Evolutionary conservation across 2,797 vertebrate genomes (phyloP), one percentile per base, ranked within the genome.

Genomic region (Ciconia nigra): DNA sequence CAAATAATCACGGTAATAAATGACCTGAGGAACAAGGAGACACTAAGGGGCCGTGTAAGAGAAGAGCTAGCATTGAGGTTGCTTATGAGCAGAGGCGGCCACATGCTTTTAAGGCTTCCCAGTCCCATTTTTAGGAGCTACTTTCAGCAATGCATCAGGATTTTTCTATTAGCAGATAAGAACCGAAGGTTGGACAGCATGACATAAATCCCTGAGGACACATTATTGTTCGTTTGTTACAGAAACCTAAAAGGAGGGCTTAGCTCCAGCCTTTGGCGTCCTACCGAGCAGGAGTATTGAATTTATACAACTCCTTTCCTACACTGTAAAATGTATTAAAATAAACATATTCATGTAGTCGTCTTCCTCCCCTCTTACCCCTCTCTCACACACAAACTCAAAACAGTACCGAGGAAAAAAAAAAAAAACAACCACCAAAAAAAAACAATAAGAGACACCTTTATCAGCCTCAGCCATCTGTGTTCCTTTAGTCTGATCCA

Each of bases 401-500:
- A 87, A 91, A 95, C 77, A 96, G 57, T 25, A 55, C 81, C 7
- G 26, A 96, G 78, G 31, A 92, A 65, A 11, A 49, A 83, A 87
- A 72, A 86, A 54, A 26, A 33, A 12, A 28, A 37, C 20, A 6
- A 83, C 41, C 26, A 39, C 37, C 10, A 25, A 10, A 28, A 39
- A 26, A 66, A 81, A 28, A 98, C 92, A 98, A 96, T 97, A 91
- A 97, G 80, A 95, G 95, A 96, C 71, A 97, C 87, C 96, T 98
- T 97, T 98, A 98, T 98, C 97, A 97, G 96, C 77, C 85, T 69
- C 80, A 96, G 96, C 97, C 98, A 98, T 98, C 98, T 98, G 95
- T 93, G 94, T 92, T 97, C 97, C 95, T 97, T 95, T 72, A 95
- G 93, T 83, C 63, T 85, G 91, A 96, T 95, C 96, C 97, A 96